Evolutionary conservation across 1,140 invertebrate species (phyloP).

Genomic region (Aphelenchoides fujianensis): DNA sequence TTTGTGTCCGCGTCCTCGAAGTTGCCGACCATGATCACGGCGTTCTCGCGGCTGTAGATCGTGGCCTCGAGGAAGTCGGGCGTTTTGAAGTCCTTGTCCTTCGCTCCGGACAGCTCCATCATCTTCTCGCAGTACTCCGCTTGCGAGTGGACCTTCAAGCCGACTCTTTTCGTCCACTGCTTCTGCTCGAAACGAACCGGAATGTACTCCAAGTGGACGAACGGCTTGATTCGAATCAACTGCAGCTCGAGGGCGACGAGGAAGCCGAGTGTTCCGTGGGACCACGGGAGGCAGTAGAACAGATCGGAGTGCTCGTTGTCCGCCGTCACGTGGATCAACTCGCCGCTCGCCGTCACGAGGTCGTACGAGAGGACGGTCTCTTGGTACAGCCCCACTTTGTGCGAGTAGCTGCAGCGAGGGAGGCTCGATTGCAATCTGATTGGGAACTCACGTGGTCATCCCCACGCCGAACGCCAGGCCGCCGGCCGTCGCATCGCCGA

Average conservation of each 20-base stretch:
- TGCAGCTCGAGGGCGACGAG: slow-evolving; percentile 66
- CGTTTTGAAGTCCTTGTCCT: slow-evolving; percentile 60
- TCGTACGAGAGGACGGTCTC: slow-evolving; percentile 67
- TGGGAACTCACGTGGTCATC: slow-evolving; percentile 65
- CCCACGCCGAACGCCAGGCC: slow-evolving; percentile 68
- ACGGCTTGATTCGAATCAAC: slow-evolving; percentile 65
- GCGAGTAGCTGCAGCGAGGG: not conserved
- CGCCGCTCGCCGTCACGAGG: slow-evolving; percentile 66
- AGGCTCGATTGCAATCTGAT: slow-evolving; percentile 31
- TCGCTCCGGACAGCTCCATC: slow-evolving; percentile 65
- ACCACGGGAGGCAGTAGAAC: slow-evolving; percentile 67
- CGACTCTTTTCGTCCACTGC: not conserved
- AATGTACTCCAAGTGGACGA: slow-evolving; percentile 67
- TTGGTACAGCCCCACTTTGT: slow-evolving; percentile 66
- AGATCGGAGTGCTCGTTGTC: slow-evolving; percentile 66
- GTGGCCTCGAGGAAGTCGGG: slow-evolving; percentile 68
- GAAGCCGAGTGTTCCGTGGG: slow-evolving; percentile 68
- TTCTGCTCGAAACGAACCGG: slow-evolving; percentile 59
- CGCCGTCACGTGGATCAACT: slow-evolving; percentile 63
- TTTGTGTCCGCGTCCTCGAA: slow-evolving; percentile 63
- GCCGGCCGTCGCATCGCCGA: slow-evolving; percentile 67
- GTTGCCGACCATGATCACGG: slow-evolving; percentile 67
- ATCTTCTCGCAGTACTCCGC: slow-evolving; percentile 67
- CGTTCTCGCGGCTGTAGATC: slow-evolving; percentile 65
- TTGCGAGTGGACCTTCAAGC: slow-evolving; percentile 61